A percentile compares a stretch with the other conserved stretches of the same genome.
These are phyloP conservation scores for Apocrypta bakeri DNA, from an alignment of 1,140 invertebrate genomes.

Conservation along the genomic window DNA sequence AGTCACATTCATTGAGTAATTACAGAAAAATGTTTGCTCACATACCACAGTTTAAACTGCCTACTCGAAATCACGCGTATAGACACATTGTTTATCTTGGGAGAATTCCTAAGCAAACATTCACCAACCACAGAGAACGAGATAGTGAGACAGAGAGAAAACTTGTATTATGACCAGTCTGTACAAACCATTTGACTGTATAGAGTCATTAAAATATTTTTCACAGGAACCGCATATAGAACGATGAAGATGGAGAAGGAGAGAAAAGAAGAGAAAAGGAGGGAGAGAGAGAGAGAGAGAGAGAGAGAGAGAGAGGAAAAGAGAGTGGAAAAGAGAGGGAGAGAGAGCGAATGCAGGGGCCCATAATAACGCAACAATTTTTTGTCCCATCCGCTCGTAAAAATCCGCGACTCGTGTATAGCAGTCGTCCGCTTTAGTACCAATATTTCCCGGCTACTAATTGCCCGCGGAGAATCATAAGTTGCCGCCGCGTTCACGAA, in stretches of 20 bases:
- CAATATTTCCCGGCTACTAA: slow-evolving; percentile 38
- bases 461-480: slow-evolving; percentile 39
- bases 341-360: too few relatives aligned
- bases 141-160: not conserved
- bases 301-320: too few relatives aligned
- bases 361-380: slow-evolving; percentile 5
- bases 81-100: not conserved
- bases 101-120: not conserved
- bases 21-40: too few relatives aligned
- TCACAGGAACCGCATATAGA: not conserved
- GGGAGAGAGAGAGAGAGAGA: too few relatives aligned
- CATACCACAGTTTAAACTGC: too few relatives aligned
- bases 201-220: slow-evolving; percentile 8
- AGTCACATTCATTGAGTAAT: too few relatives aligned
- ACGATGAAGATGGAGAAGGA: too few relatives aligned
- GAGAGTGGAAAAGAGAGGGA: too few relatives aligned
- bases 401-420: not conserved
- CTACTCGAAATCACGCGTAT: not conserved
- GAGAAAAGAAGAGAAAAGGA: too few relatives aligned
- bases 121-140: not conserved
- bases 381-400: not conserved
- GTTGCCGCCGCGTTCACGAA: not conserved
- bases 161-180: not conserved
- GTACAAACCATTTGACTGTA: not conserved
- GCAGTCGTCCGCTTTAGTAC: slow-evolving; percentile 28